A percentile compares a stretch with the other conserved stretches of the same genome.
These are phyloP conservation scores for Triplophysa bombifrons DNA, from an alignment of 2,797 vertebrate species.

Conservation along the genomic window DNA sequence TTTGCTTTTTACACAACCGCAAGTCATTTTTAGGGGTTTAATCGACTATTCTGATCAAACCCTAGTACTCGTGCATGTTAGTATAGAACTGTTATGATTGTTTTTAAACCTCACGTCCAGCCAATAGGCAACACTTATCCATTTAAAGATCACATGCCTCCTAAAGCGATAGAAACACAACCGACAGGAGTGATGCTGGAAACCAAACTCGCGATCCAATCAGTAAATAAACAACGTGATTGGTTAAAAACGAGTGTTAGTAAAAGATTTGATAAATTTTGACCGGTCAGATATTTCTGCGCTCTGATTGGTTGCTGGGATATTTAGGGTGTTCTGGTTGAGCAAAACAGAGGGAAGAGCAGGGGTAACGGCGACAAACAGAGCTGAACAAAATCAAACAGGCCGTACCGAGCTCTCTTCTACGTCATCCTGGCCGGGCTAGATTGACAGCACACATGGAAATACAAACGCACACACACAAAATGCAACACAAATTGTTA, in stretches of 20 bases:
- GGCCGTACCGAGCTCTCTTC: slow-evolving; percentile 90
- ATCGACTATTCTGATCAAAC: not conserved
- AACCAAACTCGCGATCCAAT: slow-evolving; percentile 9
- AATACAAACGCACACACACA: slow-evolving; percentile 32
- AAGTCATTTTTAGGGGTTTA: not conserved
- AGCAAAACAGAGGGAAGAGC: slow-evolving; percentile 40
- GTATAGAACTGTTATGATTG: not conserved
- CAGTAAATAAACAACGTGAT: not conserved
- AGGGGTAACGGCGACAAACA: slow-evolving; percentile 48
- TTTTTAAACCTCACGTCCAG: not conserved
- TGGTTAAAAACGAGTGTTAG: not conserved
- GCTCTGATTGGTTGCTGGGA: slow-evolving; percentile 53
- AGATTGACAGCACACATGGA: slow-evolving; percentile 67
- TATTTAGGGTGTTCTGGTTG: slow-evolving; percentile 44
- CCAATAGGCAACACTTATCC: not conserved
- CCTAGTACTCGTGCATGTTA: slow-evolving; percentile 7
- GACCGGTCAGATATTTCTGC: slow-evolving; percentile 37
- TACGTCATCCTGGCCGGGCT: slow-evolving; percentile 84
- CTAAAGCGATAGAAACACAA: not conserved
- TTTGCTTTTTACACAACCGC: not conserved
- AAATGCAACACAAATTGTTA: slow-evolving; percentile 50
- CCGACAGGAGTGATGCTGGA: not conserved
- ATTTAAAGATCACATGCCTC: not conserved
- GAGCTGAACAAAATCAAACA: slow-evolving; percentile 70
- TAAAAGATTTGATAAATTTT: slow-evolving; percentile 66